Evolutionary conservation across 2,797 vertebrate species (phyloP), one percentile per base, ranked within the genome.

Genomic region (Peromyscus nudipes): DNA sequence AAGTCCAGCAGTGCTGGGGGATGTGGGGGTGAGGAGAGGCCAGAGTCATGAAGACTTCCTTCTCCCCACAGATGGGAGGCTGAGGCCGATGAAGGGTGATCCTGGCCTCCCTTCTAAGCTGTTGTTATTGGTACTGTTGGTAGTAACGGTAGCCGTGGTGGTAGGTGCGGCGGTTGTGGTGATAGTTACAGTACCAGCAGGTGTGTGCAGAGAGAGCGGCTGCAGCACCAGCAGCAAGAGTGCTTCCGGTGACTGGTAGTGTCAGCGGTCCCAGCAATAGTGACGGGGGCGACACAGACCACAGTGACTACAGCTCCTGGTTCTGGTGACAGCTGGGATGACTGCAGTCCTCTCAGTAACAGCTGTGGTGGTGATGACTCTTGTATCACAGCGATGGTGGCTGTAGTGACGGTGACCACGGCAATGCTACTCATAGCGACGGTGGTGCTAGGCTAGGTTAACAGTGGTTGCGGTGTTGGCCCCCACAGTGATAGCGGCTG

Each of bases 81-180:
- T 19, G 9, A 37, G 4, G 29, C 4, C 43, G 6, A 14, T 29
- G 31, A 43, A n/a, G 40, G 65, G n/a, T 37, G 31, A 67, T 6
- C 79, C 43, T 37, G 9, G 4, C 7, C 31, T 83, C 65, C 81
- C 67, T 57, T 82, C 27, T 52, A 31, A 60, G 67, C 9, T 6
- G 10, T n/a, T 29, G 6, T 12, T 34, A 23, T 5, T 37, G 17
- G 0, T 21, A 3, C 60, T 4, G 37, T 31, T 46, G 2, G 21
- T 27, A 67, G 46, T 23, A 31, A 64, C 27, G 16, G 62, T n/a
- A n/a, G 37, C 46, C 64, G 6, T 55, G 64, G 40, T 8, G 40
- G 23, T 34, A 5, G 46, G 11, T 69, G 27, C 12, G 7, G 37
- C 19, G 2, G 19, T 37, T 1, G 29, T 37, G n/a, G 52, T 43